Percentiles rank a stretch among this genome's conserved stretches.
phyloP scores from a whole-genome alignment of 2,888 invertebrate species.

The Archips xylosteana region DNA sequence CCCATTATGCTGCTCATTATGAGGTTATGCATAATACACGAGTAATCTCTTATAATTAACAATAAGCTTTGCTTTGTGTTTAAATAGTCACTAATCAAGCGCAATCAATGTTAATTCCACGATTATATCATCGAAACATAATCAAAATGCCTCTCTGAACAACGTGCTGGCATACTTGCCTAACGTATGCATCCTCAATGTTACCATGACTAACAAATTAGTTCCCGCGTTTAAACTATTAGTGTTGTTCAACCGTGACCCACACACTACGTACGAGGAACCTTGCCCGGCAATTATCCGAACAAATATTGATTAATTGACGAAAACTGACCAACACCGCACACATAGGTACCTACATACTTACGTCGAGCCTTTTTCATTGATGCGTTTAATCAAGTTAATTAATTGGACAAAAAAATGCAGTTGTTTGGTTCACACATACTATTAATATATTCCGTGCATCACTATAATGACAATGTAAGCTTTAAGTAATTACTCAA shows the following conservation, averaged over 20 bases:
- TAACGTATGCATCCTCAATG: conserved; percentile 48
- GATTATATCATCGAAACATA: conserved; percentile 59
- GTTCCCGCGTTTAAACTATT: conserved; percentile 63
- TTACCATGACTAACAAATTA: conserved; percentile 63
- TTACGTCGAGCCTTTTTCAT: conserved; percentile 16
- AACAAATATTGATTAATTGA: conserved; percentile 55
- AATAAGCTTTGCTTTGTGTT: conserved; percentile 45
- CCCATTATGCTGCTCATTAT: conserved; percentile 43
- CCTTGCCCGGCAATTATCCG: conserved; percentile 62
- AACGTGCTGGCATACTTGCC: conserved; percentile 46
- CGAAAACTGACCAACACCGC: conserved; percentile 51
- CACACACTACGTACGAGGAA: conserved; percentile 50
- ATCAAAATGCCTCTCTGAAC: conserved; percentile 46
- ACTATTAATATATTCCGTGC: too few relatives aligned
- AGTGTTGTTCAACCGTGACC: conserved; percentile 68
- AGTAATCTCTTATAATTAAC: conserved; percentile 40
- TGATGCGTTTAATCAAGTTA: conserved; percentile 30
- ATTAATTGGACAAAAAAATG: background rate
- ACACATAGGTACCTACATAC: conserved; percentile 36
- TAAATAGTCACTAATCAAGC: conserved; percentile 49
- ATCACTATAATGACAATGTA: too few relatives aligned
- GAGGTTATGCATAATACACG: conserved; percentile 46
- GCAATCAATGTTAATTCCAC: conserved; percentile 57
- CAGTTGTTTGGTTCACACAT: background rate
- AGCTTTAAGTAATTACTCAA: too few relatives aligned